phyloP scores from a whole-genome alignment of 2,888 invertebrate species.

The Epinotia ramella region DNA sequence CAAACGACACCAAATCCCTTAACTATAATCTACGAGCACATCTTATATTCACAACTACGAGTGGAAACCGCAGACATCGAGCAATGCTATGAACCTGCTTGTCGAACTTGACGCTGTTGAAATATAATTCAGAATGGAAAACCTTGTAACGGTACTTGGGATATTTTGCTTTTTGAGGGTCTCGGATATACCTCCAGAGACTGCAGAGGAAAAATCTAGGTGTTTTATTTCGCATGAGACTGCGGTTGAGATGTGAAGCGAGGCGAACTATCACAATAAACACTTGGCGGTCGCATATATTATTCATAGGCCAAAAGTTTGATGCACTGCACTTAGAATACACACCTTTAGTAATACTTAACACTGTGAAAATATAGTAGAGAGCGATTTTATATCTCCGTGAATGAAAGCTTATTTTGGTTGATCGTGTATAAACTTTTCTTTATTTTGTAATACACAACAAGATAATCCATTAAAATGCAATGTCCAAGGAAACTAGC shows the following conservation, averaged over 20 bases:
- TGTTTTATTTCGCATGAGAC: slow-evolving; percentile 80
- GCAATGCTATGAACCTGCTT: slow-evolving; percentile 59
- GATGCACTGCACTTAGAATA: slow-evolving; percentile 53
- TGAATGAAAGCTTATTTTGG: neutral
- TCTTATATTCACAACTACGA: slow-evolving; percentile 63
- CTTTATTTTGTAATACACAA: neutral
- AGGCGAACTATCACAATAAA: slow-evolving; percentile 78
- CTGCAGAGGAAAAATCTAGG: slow-evolving; percentile 81
- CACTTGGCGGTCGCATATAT: slow-evolving; percentile 73
- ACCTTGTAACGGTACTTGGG: slow-evolving; percentile 56
- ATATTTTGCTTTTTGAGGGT: slow-evolving; percentile 56
- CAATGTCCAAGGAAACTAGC: slow-evolving; percentile 1
- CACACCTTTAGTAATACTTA: neutral
- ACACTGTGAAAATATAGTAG: neutral
- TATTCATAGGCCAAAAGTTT: slow-evolving; percentile 75
- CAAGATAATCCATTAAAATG: neutral
- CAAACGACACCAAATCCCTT: slow-evolving; percentile 65
- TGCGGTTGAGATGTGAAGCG: slow-evolving; percentile 70
- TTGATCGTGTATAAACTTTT: neutral
- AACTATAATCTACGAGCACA: slow-evolving; percentile 56
- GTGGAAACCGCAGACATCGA: slow-evolving; percentile 58
- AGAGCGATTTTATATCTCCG: neutral
- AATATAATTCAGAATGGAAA: slow-evolving; percentile 69
- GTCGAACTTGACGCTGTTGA: slow-evolving; percentile 59
- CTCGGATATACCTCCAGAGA: slow-evolving; percentile 68